Base-by-base conservation (phyloP, 2,113 vertebrate species). In the Maylandia zebra region DNA sequence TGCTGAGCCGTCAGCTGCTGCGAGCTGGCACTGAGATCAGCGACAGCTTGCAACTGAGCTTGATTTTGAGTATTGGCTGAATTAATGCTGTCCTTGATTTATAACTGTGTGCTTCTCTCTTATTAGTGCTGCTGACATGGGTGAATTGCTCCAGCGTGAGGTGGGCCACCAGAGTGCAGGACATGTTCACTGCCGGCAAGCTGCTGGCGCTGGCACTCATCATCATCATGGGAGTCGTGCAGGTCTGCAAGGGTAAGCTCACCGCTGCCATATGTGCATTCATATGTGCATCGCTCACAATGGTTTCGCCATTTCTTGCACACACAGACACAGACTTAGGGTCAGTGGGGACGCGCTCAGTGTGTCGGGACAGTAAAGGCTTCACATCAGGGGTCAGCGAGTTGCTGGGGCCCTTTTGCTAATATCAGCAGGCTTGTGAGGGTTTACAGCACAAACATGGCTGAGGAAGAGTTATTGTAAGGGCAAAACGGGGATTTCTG, bases 81-180 rank as follows among this genome's bases (percentile, higher is more conserved):
- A 45, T 32, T 78, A 48, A 50, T 50, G 71, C 43, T 5, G 6
- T 78, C 16, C 43, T 78, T 24, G 38, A 32, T 78, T 38, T 38
- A 6, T 41, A 55, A 43, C 19, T 81, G 13, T 43, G n/a, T 55
- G 10, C 14, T 24, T 50, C 27, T 69, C 34, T 24, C 24, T 82
- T 5, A 91, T n/a, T n/a, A 97, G 96, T 97, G 94, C 87, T 97
- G 86, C 93, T 97, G 90, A 97, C 96, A 1, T 98, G 98, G 97
- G 96, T 98, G 94, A 98, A 99, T 95, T 99, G 98, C 88, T 90
- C 97, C 91, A 99, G 98, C 3, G 98, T 99, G 79, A 94, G 98
- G 34, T 98, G 98, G 98, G 98, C 98, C 43, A 99, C 98, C 16
- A 96, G 97, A 1, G 98, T 99, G 41, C 98, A 99, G 95, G 98